A percentile compares a stretch with the other conserved stretches of the same genome.
Evolutionary conservation across 1,140 invertebrate genomes (phyloP).

Genomic region (Cydia strobilella): DNA sequence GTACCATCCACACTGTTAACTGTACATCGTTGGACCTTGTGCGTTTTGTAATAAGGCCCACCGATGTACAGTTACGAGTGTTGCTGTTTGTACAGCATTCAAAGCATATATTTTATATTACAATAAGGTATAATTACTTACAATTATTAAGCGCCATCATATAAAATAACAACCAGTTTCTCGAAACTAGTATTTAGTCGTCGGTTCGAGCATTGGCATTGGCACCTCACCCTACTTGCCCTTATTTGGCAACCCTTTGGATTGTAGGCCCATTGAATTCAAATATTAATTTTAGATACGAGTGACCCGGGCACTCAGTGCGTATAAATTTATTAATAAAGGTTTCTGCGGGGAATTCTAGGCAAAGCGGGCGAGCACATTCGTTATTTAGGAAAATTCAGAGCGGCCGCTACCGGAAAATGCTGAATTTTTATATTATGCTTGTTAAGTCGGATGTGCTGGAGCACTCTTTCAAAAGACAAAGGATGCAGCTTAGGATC

Average conservation of each 20-base stretch:
- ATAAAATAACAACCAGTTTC: slow-evolving; percentile 14
- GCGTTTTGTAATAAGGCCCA: too few species aligned
- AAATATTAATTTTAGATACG: slow-evolving; percentile 33
- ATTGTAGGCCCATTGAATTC: slow-evolving; percentile 17
- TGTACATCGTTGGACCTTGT: too few species aligned
- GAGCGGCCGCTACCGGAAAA: background rate
- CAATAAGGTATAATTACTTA: slow-evolving; percentile 15
- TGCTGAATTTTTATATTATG: slow-evolving; percentile 6
- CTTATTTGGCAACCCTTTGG: slow-evolving; percentile 27
- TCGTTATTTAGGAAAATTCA: slow-evolving; percentile 27
- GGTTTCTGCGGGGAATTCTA: slow-evolving; percentile 25
- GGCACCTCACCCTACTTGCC: slow-evolving; percentile 14
- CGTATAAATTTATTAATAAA: slow-evolving; percentile 32
- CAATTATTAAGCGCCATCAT: slow-evolving; percentile 6
- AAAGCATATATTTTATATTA: slow-evolving; percentile 9
- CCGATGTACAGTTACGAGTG: too few species aligned
- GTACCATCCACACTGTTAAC: too few species aligned
- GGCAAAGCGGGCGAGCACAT: slow-evolving; percentile 2
- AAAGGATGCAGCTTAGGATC: background rate
- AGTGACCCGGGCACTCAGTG: slow-evolving; percentile 27
- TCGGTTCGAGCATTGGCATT: background rate
- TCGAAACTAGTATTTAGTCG: slow-evolving; percentile 10
- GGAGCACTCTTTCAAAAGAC: background rate
- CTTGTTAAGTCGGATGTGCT: slow-evolving; percentile 13
- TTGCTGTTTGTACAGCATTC: slow-evolving; percentile 10